Percentiles rank a stretch among this genome's conserved stretches.
Conservation (phyloP, 2,888 invertebrate genomes). For the Spilarctia lutea region DNA sequence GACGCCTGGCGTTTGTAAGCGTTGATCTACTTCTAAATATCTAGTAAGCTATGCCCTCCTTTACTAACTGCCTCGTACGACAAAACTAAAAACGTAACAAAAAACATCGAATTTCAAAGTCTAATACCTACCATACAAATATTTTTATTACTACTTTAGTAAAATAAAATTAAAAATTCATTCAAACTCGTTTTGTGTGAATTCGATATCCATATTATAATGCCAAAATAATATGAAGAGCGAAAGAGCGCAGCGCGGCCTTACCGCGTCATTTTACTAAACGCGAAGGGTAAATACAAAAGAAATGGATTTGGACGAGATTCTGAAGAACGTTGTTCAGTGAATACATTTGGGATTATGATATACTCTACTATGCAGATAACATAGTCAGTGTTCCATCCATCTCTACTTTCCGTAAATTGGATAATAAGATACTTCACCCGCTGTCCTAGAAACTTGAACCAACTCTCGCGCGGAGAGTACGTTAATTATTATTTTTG, state of each 20-base stretch:
- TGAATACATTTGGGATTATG: conserved; percentile 8
- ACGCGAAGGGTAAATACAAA: conserved; percentile 4
- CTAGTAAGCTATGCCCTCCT: not conserved
- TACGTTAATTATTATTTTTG: not conserved
- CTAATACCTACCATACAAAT: too few relatives aligned
- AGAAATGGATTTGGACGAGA: not conserved
- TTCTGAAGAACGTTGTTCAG: conserved; percentile 3
- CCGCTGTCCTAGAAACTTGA: not conserved
- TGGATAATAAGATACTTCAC: not conserved
- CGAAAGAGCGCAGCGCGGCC: too few relatives aligned
- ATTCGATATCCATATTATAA: not conserved
- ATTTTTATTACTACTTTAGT: too few relatives aligned
- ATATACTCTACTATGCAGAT: not conserved
- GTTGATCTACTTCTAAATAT: too few relatives aligned
- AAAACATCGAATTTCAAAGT: not conserved
- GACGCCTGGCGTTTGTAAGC: too few relatives aligned
- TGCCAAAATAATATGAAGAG: too few relatives aligned
- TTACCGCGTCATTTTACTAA: not conserved
- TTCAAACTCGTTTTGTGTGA: not conserved
- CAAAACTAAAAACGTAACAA: not conserved
- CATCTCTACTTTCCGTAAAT: not conserved
- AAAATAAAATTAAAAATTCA: not conserved
- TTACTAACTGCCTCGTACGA: not conserved
- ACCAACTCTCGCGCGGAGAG: not conserved
- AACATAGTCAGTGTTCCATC: not conserved